Evolutionary conservation across 1,140 invertebrate species (phyloP), one percentile per base, ranked within the genome.

Genomic region (Drosophila micromelanica): DNA sequence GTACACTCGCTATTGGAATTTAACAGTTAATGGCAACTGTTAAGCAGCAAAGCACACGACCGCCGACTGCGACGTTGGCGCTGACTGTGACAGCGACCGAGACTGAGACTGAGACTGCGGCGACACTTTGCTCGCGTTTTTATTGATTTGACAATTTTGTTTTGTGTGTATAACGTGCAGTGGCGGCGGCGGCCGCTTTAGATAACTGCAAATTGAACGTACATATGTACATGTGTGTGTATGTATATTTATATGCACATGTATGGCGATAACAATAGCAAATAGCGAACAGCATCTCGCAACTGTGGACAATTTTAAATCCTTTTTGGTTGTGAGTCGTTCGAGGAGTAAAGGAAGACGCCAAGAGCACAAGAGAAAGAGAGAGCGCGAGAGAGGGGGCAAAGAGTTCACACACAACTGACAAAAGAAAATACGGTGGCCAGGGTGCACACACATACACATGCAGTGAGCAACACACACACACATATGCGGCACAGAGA

Each of bases 401-500:
- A 52, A 27, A 65, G 54, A 72, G 69, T 72, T 72, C 69, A 72
- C 54, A 60, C 48, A 73, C 65, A 84, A 86, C 76, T 70, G 81
- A 87, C 81, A 86, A 86, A 86, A 86, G 81, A 87, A 86, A 71
- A 87, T 85, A 76, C 81, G 81, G 69, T 73, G 64, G 74, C 59
- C 60, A 69, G 59, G 68, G 60, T 71, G 73, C 75, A 72, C 57
- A 76, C 35, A 73, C 70, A 54, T 13, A 62, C 49, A 69, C 43
- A 62, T 12, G 40, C 51, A 32, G 38, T 30, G 54, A 56, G 23
- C 15, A 38, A 40, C 20, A 56, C 54, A 61, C 48, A 13, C 23
- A 55, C 15, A 72, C 61, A 67, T 38, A 51, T 52, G 75, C 27
- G 55, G 65, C 32, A 51, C 45, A 43, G 43, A 65, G 52, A 52